Evolutionary conservation across 2,113 vertebrate species (phyloP).

Genomic region (Laterallus jamaicensis): DNA sequence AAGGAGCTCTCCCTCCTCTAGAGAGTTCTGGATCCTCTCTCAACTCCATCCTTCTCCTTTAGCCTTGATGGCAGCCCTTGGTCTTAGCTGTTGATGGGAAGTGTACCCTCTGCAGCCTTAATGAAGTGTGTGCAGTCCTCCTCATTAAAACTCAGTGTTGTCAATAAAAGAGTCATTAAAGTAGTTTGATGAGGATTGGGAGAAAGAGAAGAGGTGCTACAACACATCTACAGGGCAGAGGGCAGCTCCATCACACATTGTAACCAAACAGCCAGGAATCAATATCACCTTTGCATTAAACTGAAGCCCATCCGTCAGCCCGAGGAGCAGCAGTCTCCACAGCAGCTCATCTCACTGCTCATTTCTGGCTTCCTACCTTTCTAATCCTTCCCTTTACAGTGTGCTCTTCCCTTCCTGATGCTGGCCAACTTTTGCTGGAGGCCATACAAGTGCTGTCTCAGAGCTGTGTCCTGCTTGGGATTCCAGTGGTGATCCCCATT

Average conservation of each 20-base stretch:
- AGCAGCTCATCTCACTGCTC: slow-evolving; percentile 30
- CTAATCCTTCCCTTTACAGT: neutral
- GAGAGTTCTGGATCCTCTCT: neutral
- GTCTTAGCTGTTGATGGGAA: neutral
- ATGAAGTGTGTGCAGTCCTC: slow-evolving; percentile 75
- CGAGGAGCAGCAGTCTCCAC: slow-evolving; percentile 28
- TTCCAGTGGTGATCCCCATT: neutral
- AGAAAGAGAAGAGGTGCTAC: slow-evolving; percentile 44
- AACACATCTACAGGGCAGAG: slow-evolving; percentile 66
- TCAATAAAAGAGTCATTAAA: slow-evolving; percentile 83
- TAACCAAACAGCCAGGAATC: slow-evolving; percentile 66
- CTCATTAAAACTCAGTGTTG: slow-evolving; percentile 75
- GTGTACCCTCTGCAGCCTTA: slow-evolving; percentile 60
- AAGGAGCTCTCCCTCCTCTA: neutral
- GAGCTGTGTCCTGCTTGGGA: neutral
- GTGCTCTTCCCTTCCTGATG: neutral
- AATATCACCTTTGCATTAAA: slow-evolving; percentile 68
- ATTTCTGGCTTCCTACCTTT: neutral
- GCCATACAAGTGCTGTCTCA: neutral
- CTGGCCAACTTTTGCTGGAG: neutral
- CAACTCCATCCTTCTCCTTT: neutral
- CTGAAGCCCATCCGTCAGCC: slow-evolving; percentile 62
- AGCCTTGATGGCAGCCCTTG: neutral
- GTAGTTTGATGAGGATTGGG: slow-evolving; percentile 71
- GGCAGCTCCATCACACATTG: slow-evolving; percentile 55